A percentile compares a stretch with the other conserved stretches of the same genome.
Evolutionary conservation across 2,113 vertebrate genomes (phyloP).

Genomic region (Halichoeres trimaculatus): DNA sequence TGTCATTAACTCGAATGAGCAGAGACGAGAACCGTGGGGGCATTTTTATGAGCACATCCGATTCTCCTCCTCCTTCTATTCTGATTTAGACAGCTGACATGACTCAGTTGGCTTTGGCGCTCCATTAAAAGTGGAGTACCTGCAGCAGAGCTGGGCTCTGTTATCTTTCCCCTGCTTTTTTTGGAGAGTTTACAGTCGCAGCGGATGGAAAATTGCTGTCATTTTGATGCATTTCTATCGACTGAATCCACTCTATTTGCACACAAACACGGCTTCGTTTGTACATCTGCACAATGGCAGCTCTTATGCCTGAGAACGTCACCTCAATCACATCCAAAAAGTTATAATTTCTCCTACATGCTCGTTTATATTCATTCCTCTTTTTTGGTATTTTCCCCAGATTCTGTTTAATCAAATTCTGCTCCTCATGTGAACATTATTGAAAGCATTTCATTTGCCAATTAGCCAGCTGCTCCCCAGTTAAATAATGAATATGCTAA

Average conservation of each 20-base stretch:
- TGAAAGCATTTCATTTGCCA: slow-evolving; percentile 78
- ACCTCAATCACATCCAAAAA: slow-evolving; percentile 42
- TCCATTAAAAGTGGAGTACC: slow-evolving; percentile 67
- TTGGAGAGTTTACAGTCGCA: slow-evolving; percentile 3
- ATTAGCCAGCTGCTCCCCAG: slow-evolving; percentile 78
- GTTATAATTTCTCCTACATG: slow-evolving; percentile 10
- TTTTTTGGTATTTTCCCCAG: slow-evolving; percentile 66
- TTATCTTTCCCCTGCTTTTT: neutral
- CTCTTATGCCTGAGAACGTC: slow-evolving; percentile 35
- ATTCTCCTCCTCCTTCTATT: slow-evolving; percentile 36
- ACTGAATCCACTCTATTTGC: slow-evolving; percentile 44
- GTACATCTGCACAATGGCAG: slow-evolving; percentile 19
- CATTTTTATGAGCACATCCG: slow-evolving; percentile 64
- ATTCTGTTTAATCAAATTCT: slow-evolving; percentile 76
- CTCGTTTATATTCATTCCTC: slow-evolving; percentile 58
- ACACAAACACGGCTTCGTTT: slow-evolving; percentile 34
- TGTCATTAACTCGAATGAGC: slow-evolving; percentile 75
- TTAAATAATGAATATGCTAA: slow-evolving; percentile 81
- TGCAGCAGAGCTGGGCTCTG: slow-evolving; percentile 31
- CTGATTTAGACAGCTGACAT: slow-evolving; percentile 76
- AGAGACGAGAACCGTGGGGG: slow-evolving; percentile 55
- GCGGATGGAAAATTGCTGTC: slow-evolving; percentile 7
- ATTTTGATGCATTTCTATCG: slow-evolving; percentile 34
- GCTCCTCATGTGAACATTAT: slow-evolving; percentile 75
- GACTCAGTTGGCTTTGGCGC: slow-evolving; percentile 59